A percentile compares a stretch with the other conserved stretches of the same genome.
phyloP scores from a whole-genome alignment of 2,888 invertebrate genomes.

The Drosophila mimica region DNA sequence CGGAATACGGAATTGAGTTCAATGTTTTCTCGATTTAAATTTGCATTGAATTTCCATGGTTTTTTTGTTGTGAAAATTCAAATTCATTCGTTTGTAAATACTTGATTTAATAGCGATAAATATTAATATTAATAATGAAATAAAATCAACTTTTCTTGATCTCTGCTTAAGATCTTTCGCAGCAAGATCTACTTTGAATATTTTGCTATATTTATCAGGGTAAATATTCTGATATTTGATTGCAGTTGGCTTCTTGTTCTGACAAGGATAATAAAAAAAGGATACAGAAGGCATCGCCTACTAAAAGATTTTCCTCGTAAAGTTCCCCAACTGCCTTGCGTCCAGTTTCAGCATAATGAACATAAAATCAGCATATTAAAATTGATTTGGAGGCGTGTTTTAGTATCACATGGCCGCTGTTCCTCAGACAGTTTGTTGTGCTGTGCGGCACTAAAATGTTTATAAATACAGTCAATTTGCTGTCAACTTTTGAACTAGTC shows the following conservation, averaged over 20 bases:
- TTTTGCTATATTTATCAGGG: background rate
- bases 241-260: background rate
- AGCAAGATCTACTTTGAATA: background rate
- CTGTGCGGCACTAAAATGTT: constrained; percentile 62
- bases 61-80: background rate
- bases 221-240: background rate
- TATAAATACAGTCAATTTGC: constrained; percentile 79
- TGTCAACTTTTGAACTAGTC: constrained; percentile 77
- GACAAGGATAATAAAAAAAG: constrained; percentile 6
- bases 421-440: constrained; percentile 4
- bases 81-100: background rate
- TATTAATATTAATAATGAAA: background rate
- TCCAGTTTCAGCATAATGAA: constrained; percentile 40
- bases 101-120: background rate
- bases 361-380: constrained; percentile 53
- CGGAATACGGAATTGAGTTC: background rate
- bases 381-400: constrained; percentile 61
- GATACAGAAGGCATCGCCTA: background rate
- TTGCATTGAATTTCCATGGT: background rate
- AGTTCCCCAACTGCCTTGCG: constrained; percentile 22
- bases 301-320: background rate
- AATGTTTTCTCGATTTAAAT: background rate
- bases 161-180: background rate
- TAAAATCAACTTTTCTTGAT: background rate
- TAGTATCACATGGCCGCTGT: constrained; percentile 5